Base-by-base conservation (phyloP, 2,113 vertebrate species). In the Anhinga rufa region DNA sequence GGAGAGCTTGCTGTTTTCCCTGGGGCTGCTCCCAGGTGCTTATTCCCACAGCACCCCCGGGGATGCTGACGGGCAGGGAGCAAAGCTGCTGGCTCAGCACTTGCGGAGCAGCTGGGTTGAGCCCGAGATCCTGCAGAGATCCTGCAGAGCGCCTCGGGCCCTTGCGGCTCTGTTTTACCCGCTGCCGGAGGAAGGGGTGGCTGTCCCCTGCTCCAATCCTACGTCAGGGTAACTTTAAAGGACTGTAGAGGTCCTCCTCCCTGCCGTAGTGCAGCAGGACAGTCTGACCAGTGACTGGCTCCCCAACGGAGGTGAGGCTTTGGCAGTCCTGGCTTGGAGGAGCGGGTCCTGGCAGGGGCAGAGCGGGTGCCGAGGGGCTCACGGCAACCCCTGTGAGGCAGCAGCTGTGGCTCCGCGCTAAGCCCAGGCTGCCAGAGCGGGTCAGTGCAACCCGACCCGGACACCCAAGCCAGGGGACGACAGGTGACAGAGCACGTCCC, bases 371-470 rank as follows among this genome's bases (percentile, higher is more conserved):
- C 2, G 15, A 6, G 0, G 2, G 18, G 0, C n/a, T 21, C 25
- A 2, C 0, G 6, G 0, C 38, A 25, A 5, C 71, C 24, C 8
- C 0, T 1, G 32, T 15, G 1, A 6, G 36, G 4, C 28, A 55
- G 76, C 57, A 38, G 82, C 80, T 48, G 44, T 2, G 8, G 14
- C 2, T 20, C 28, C 4, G 0, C 3, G 0, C 24, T 7, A 9
- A 19, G 21, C 9, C 24, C 1, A 3, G 5, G 49, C 0, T 17
- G 66, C 29, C 44, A 17, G 5, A 7, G 4, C 0, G 5, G 61
- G 34, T 2, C 69, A 55, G 51, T 48, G 82, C 16, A 57, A 80
- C 10, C 13, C 2, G 3, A 32, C 12, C 2, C 38, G 14, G 55
- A 7, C 24, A 11, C 6, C 0, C 1, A 18, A 34, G n/a, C 1